These are phyloP conservation scores for Pelvicachromis taeniatus DNA, from an alignment of 2,113 vertebrate genomes.

Conservation along the genomic window DNA sequence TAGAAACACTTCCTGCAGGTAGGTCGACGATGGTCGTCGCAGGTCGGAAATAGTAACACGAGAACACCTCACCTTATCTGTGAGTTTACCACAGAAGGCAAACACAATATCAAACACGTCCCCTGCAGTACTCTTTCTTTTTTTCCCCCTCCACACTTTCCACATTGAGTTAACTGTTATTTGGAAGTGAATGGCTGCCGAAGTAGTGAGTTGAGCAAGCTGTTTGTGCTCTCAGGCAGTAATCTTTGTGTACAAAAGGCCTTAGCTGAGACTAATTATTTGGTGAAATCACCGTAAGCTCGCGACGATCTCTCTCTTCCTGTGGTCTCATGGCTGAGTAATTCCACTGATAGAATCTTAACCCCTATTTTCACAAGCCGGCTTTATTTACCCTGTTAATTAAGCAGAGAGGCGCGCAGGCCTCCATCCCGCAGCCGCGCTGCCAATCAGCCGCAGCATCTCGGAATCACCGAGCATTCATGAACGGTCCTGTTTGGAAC, in stretches of 20 bases:
- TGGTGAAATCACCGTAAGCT: slow-evolving; percentile 46
- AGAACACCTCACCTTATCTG: slow-evolving; percentile 47
- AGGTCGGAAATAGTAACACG: slow-evolving; percentile 3
- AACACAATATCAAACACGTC: slow-evolving; percentile 25
- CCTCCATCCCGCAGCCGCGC: slow-evolving; percentile 11
- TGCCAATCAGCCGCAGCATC: slow-evolving; percentile 10
- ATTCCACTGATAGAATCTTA: slow-evolving; percentile 66
- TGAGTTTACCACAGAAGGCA: not conserved
- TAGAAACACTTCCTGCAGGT: slow-evolving; percentile 54
- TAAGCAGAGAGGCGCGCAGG: slow-evolving; percentile 23
- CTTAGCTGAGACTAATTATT: slow-evolving; percentile 62
- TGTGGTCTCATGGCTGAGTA: slow-evolving; percentile 56
- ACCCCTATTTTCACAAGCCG: slow-evolving; percentile 46
- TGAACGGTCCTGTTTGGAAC: slow-evolving; percentile 2
- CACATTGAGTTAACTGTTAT: not conserved
- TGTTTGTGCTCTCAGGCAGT: slow-evolving; percentile 14
- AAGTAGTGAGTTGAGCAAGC: not conserved
- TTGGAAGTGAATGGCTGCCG: not conserved
- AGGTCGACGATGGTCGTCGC: slow-evolving; percentile 47
- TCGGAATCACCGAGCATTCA: slow-evolving; percentile 27
- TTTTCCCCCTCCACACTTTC: not conserved
- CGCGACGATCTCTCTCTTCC: slow-evolving; percentile 40
- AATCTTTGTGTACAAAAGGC: slow-evolving; percentile 29
- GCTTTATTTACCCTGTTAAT: slow-evolving; percentile 66
- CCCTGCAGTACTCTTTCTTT: not conserved